Base-by-base conservation (phyloP, 2,113 vertebrate genomes). In the Halichoeres trimaculatus region DNA sequence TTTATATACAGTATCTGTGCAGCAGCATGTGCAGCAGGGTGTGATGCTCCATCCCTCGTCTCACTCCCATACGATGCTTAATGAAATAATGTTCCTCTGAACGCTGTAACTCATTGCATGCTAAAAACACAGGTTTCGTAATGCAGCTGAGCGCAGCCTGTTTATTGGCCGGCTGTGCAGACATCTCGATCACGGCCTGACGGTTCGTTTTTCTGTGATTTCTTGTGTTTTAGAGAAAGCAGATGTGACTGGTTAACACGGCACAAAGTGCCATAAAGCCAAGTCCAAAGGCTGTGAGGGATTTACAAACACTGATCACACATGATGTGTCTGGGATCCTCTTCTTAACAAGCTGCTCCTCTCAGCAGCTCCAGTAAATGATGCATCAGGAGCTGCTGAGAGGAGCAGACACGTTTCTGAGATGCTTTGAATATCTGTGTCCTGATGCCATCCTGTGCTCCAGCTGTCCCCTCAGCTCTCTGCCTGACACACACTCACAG, bases 151-250 rank as follows among this genome's bases (percentile, higher is more conserved):
- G 38, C 36, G 48, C 91, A 60, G 38, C 40, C 41, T 91, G 92
- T 94, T 94, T 93, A 93, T 90, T 93, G 90, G 91, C 87, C 51
- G 40, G 47, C 64, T 8, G 48, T 5, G 58, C 80, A 79, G 83
- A 88, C 85, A 61, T 80, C 52, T 92, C 81, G 62, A 90, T 91
- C 82, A 93, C 77, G 70, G 72, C 36, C 66, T 69, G 79, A 85
- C 81, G 76, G 80, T 82, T 87, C 85, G 76, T 85, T 72, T 89
- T 90, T 84, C 34, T 63, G 88, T 78, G 79, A 87, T 78, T 86
- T 87, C 85, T 87, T 53, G 83, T 87, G 86, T 82, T 90, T 88
- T 84, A 80, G 68, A 84, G 54, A 71, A 67, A 81, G 41, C 86
- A 91, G 85, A 90, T 89, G 83, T 61, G 79, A 68, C 30, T 0